Conservation (phyloP, 2,888 invertebrate species). For the Calliopum simillimum region DNA sequence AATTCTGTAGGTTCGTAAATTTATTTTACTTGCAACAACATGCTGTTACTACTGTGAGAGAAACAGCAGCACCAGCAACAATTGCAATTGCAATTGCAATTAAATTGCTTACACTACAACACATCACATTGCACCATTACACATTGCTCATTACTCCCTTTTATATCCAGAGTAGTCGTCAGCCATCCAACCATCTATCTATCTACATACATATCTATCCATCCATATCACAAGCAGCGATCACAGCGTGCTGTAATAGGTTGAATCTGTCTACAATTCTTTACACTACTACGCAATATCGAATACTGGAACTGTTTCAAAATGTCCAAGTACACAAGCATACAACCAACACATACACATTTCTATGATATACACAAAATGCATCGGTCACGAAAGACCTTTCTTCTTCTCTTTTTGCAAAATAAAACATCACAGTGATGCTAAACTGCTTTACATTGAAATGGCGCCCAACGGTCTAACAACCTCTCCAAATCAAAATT, state of each 20-base stretch:
- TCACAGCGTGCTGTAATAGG: neutral
- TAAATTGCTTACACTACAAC: constrained; percentile 9
- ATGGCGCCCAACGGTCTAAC: constrained; percentile 28
- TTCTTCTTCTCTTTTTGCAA: neutral
- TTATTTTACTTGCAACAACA: neutral
- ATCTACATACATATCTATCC: neutral
- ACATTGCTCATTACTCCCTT: neutral
- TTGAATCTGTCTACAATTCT: constrained; percentile 13
- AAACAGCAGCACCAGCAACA: neutral
- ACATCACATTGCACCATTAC: neutral
- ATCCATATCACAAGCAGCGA: too few relatives aligned
- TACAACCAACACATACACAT: neutral
- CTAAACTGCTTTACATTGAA: too few relatives aligned
- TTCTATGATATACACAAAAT: neutral
- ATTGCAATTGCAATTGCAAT: constrained; percentile 18
- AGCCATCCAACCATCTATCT: neutral
- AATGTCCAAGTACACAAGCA: constrained; percentile 23
- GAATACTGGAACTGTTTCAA: constrained; percentile 21
- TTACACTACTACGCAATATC: neutral
- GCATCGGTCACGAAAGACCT: neutral
- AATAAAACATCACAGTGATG: too few relatives aligned
- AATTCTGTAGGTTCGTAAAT: neutral
- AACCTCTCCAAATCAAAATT: constrained; percentile 6
- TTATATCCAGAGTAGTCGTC: neutral
- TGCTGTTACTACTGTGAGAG: neutral